These are phyloP conservation scores for Tringa solitaria DNA, from an alignment of 2,113 vertebrate species.

Conservation along the genomic window DNA sequence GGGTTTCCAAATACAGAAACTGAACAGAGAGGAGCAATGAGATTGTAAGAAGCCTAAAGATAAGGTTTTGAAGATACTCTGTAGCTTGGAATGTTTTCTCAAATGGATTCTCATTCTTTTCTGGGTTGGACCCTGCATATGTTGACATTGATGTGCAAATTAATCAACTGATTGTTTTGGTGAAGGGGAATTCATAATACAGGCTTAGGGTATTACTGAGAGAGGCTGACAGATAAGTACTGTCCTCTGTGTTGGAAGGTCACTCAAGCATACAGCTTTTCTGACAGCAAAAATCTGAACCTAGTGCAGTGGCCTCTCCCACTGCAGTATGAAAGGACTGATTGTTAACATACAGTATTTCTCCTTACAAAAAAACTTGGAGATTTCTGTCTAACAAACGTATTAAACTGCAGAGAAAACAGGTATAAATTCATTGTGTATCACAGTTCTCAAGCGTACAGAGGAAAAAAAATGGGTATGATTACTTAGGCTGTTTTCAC, in stretches of 20 bases:
- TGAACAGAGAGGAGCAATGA: not conserved
- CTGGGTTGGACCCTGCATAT: not conserved
- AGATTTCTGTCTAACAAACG: not conserved
- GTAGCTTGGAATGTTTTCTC: not conserved
- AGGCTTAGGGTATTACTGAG: slow-evolving; percentile 54
- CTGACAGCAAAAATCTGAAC: not conserved
- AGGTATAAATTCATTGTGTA: not conserved
- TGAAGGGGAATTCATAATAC: slow-evolving; percentile 42
- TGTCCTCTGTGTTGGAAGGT: slow-evolving; percentile 55
- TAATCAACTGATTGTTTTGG: slow-evolving; percentile 49
- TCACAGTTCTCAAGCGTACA: not conserved
- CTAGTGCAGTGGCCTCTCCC: not conserved
- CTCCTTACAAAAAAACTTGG: not conserved
- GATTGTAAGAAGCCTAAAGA: not conserved
- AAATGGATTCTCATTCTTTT: not conserved
- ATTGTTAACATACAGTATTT: not conserved
- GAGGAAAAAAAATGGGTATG: not conserved
- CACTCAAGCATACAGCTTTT: slow-evolving; percentile 26
- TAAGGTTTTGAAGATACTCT: not conserved
- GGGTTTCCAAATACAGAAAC: not conserved
- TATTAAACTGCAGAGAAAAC: not conserved
- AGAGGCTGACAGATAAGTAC: slow-evolving; percentile 20
- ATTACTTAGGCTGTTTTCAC: not conserved
- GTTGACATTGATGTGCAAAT: slow-evolving; percentile 34
- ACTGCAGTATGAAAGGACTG: not conserved